A percentile compares a stretch with the other conserved stretches of the same genome.
phyloP scores from a whole-genome alignment of 1,140 invertebrate species.

The Leguminivora glycinivorella region DNA sequence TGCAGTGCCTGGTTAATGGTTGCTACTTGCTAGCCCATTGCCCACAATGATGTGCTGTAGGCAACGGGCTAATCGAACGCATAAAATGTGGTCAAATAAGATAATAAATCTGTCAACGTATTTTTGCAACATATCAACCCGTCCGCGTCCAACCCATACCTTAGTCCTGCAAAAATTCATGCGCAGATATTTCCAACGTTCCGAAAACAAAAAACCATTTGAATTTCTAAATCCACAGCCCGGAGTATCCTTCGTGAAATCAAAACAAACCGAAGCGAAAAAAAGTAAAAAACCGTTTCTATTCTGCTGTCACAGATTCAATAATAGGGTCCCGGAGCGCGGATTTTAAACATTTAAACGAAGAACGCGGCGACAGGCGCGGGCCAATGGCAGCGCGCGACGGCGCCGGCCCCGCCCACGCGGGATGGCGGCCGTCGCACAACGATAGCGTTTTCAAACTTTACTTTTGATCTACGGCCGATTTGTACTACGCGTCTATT shows the following conservation, averaged over 20 bases:
- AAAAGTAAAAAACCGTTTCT: slow-evolving; percentile 30
- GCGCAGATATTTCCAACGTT: background rate
- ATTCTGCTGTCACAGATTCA: slow-evolving; percentile 40
- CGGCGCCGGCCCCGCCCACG: slow-evolving; percentile 54
- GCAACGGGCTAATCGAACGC: too few relatives aligned
- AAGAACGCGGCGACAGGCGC: slow-evolving; percentile 23
- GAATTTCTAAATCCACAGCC: background rate
- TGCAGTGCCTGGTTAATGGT: too few relatives aligned
- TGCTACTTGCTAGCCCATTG: too few relatives aligned
- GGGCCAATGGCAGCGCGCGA: slow-evolving; percentile 57
- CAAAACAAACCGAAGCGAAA: background rate
- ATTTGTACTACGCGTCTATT: background rate
- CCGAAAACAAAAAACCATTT: background rate
- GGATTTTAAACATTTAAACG: slow-evolving; percentile 35
- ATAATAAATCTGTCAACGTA: too few relatives aligned
- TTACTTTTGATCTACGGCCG: slow-evolving; percentile 5
- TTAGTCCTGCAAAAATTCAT: too few relatives aligned
- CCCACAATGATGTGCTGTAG: too few relatives aligned
- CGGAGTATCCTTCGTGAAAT: background rate
- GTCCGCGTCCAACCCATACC: too few relatives aligned
- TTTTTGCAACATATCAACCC: too few relatives aligned
- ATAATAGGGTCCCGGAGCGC: slow-evolving; percentile 37
- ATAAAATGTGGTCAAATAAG: too few relatives aligned
- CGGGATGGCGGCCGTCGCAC: slow-evolving; percentile 68
- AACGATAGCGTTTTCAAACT: background rate